Conservation (phyloP, 2,113 vertebrate genomes). For the Coreoperca whiteheadi region DNA sequence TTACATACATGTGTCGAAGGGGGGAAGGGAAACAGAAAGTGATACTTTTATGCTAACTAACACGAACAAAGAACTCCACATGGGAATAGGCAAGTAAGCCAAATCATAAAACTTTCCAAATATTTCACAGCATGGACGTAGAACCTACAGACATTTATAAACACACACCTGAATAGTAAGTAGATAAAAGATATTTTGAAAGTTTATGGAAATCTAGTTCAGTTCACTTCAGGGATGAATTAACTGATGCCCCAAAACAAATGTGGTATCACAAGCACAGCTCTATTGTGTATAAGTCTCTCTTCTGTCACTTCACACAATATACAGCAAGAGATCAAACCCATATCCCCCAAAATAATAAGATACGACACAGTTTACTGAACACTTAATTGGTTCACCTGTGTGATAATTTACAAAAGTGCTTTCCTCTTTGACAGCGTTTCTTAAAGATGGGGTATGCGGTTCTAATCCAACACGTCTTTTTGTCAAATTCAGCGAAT, state of each 20-base stretch:
- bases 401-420: slow-evolving; percentile 74
- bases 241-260: slow-evolving; percentile 37
- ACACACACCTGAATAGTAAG: slow-evolving; percentile 57
- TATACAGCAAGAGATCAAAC: slow-evolving; percentile 46
- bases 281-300: slow-evolving; percentile 53
- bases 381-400: slow-evolving; percentile 60
- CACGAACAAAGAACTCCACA: slow-evolving; percentile 17
- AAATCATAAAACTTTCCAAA: slow-evolving; percentile 20
- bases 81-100: slow-evolving; percentile 12
- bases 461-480: too few relatives aligned
- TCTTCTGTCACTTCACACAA: slow-evolving; percentile 63
- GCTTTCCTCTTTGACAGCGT: slow-evolving; percentile 41
- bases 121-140: slow-evolving; percentile 50
- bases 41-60: slow-evolving; percentile 12
- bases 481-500: too few relatives aligned
- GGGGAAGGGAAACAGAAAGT: neutral
- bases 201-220: slow-evolving; percentile 29
- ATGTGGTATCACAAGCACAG: slow-evolving; percentile 52
- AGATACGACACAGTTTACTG: slow-evolving; percentile 57
- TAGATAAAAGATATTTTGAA: slow-evolving; percentile 44
- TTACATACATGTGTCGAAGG: slow-evolving; percentile 12
- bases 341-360: slow-evolving; percentile 24
- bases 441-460: too few relatives aligned
- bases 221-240: slow-evolving; percentile 36
- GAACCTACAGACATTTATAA: slow-evolving; percentile 46